Percentiles rank a stretch among this genome's conserved stretches.
phyloP scores from a whole-genome alignment of 2,797 vertebrate species.

The Pangasius larnaudii region DNA sequence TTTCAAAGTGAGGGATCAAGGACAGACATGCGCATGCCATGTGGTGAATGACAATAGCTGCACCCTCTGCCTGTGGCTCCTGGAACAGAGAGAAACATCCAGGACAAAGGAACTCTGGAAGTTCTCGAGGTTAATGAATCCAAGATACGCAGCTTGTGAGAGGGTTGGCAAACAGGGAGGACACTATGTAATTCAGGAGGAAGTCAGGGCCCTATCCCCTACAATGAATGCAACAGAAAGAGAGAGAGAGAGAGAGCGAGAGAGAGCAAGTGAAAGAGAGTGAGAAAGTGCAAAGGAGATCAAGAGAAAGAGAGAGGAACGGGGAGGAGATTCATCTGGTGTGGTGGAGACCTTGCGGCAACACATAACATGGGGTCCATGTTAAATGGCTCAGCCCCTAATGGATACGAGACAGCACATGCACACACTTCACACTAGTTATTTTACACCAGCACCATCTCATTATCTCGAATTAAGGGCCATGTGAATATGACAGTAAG shows the following conservation, averaged over 20 bases:
- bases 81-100: constrained; percentile 56
- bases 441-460: constrained; percentile 63
- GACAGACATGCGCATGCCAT: constrained; percentile 77
- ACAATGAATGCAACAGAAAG: constrained; percentile 53
- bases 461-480: constrained; percentile 66
- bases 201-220: constrained; percentile 70
- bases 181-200: constrained; percentile 70
- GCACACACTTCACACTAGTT: constrained; percentile 64
- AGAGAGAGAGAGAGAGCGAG: constrained; percentile 53
- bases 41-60: constrained; percentile 79
- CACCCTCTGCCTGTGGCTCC: constrained; percentile 70
- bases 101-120: constrained; percentile 68
- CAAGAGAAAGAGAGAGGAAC: constrained; percentile 28
- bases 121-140: constrained; percentile 64
- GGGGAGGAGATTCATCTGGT: constrained; percentile 25
- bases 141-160: constrained; percentile 65
- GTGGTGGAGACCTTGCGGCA: constrained; percentile 61
- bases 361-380: constrained; percentile 58
- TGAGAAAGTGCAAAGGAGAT: constrained; percentile 58
- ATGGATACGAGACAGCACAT: constrained; percentile 72
- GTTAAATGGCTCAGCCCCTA: constrained; percentile 70
- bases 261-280: not conserved
- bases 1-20: constrained; percentile 83
- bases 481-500: constrained; percentile 61
- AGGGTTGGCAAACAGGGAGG: constrained; percentile 52